Evolutionary conservation across 2,888 invertebrate genomes (phyloP).

Genomic region (Sceliomorpha sp.): DNA sequence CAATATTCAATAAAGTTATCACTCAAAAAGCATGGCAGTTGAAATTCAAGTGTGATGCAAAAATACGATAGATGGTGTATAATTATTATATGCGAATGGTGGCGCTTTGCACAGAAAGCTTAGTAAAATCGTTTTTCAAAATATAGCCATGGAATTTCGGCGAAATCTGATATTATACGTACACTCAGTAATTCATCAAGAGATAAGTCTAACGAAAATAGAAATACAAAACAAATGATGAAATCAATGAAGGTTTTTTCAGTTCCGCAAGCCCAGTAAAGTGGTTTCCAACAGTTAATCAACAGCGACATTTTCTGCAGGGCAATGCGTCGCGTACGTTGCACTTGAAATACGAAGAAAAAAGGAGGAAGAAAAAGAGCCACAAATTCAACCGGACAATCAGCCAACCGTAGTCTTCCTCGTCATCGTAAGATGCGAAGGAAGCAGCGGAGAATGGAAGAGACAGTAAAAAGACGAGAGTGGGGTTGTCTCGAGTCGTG

Average conservation of each 20-base stretch:
- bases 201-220: too few species aligned
- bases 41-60: too few species aligned
- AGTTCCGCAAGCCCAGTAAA: conserved; percentile 4
- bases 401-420: conserved; percentile 36
- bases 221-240: neutral
- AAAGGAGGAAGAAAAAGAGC: conserved; percentile 10
- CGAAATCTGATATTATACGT: too few species aligned
- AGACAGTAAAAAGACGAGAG: conserved; percentile 31
- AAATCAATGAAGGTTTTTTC: conserved; percentile 9
- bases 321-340: conserved; percentile 3
- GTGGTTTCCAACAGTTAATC: conserved; percentile 25
- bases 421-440: conserved; percentile 21
- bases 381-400: conserved; percentile 26
- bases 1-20: too few species aligned
- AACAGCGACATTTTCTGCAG: conserved; percentile 15
- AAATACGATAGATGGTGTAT: too few species aligned
- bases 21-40: too few species aligned
- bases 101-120: too few species aligned
- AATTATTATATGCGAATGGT: too few species aligned
- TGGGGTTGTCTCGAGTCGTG: conserved; percentile 42
- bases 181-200: too few species aligned
- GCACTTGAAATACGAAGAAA: conserved; percentile 12
- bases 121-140: too few species aligned
- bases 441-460: conserved; percentile 6
- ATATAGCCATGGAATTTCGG: too few species aligned